These are phyloP conservation scores for Protomyctophum bolini DNA, from an alignment of 2,113 vertebrate species.

Conservation along the genomic window DNA sequence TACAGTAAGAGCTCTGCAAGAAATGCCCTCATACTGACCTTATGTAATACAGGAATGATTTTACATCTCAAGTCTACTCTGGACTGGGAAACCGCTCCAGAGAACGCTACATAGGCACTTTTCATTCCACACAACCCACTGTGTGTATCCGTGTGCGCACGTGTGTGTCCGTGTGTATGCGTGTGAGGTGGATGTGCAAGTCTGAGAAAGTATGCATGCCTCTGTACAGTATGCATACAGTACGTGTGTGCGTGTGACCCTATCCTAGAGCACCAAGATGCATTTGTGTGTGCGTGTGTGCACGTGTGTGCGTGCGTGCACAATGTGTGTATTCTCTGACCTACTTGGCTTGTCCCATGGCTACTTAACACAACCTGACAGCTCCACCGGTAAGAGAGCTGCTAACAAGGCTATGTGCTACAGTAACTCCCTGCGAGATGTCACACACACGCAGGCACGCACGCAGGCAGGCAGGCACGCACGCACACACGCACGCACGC, in stretches of 20 bases:
- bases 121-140: constrained; percentile 17
- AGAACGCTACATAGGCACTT: constrained; percentile 25
- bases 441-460: background rate
- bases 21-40: constrained; percentile 9
- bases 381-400: constrained; percentile 41
- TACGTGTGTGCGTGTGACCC: too few relatives aligned
- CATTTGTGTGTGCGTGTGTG: background rate
- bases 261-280: too few relatives aligned
- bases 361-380: constrained; percentile 46
- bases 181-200: background rate
- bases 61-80: constrained; percentile 2
- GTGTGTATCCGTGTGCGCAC: constrained; percentile 9
- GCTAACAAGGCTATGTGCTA: constrained; percentile 35
- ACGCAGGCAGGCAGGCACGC: background rate
- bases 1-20: constrained; percentile 9
- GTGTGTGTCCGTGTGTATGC: background rate
- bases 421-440: constrained; percentile 15
- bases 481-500: background rate
- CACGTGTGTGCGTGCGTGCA: too few relatives aligned
- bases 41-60: constrained; percentile 19
- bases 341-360: constrained; percentile 23
- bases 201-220: too few relatives aligned
- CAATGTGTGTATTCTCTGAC: constrained; percentile 14
- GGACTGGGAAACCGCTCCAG: constrained; percentile 13
- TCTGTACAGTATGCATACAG: too few relatives aligned